Conservation (phyloP, 2,888 invertebrate genomes). For the Barypeithes pellucidus region DNA sequence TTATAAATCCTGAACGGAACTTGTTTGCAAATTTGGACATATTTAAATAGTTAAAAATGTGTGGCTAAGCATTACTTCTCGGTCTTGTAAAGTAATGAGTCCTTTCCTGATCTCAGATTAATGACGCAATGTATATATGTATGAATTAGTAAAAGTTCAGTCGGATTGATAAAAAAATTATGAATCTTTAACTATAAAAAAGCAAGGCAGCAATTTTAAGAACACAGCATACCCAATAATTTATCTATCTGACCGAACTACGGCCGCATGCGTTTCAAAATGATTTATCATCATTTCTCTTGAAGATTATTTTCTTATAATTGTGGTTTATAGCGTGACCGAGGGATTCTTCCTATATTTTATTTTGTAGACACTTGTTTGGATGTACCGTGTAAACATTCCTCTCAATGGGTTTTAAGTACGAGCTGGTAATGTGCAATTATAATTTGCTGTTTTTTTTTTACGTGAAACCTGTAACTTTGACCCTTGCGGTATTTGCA, state of each 20-base stretch:
- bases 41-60: too few species aligned
- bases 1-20: too few species aligned
- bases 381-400: slow-evolving; percentile 41
- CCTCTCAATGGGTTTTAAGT: slow-evolving; percentile 12
- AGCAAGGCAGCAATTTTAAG: neutral
- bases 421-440: slow-evolving; percentile 21
- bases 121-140: too few species aligned
- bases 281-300: slow-evolving; percentile 58
- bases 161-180: too few species aligned
- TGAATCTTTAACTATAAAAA: neutral
- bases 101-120: too few species aligned
- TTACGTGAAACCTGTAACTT: neutral
- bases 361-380: slow-evolving; percentile 43
- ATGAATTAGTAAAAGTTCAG: too few species aligned
- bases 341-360: slow-evolving; percentile 40
- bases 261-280: slow-evolving; percentile 38
- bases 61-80: too few species aligned
- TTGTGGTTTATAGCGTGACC: slow-evolving; percentile 54
- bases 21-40: too few species aligned
- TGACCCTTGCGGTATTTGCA: neutral
- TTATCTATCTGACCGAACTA: slow-evolving; percentile 45
- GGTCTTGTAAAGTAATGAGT: too few species aligned
- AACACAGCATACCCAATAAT: slow-evolving; percentile 32
- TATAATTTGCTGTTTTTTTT: slow-evolving; percentile 18
- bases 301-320: slow-evolving; percentile 58